Evolutionary conservation across 2,113 vertebrate genomes (phyloP).

Genomic region (Labeo rohita): DNA sequence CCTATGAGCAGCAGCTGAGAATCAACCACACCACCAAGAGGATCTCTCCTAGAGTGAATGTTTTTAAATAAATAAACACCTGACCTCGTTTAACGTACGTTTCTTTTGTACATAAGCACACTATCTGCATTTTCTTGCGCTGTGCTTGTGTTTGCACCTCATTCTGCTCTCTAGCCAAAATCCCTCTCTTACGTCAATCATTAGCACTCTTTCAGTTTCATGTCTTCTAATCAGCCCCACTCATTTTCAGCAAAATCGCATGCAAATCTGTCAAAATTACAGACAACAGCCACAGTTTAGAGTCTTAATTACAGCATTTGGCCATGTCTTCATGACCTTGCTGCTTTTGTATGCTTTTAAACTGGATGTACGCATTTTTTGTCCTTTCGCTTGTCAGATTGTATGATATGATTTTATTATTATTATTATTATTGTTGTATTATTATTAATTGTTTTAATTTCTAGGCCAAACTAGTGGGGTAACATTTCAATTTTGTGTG

Average conservation of each 20-base stretch:
- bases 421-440: neutral
- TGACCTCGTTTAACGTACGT: constrained; percentile 37
- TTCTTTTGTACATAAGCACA: neutral
- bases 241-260: neutral
- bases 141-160: neutral
- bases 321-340: neutral
- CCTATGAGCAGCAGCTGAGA: constrained; percentile 17
- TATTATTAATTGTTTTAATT: neutral
- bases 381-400: neutral
- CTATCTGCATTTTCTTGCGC: neutral
- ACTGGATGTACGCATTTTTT: neutral
- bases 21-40: neutral
- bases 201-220: neutral
- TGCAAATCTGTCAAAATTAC: neutral
- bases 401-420: neutral
- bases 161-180: neutral
- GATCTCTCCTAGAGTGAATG: constrained; percentile 12
- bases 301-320: constrained; percentile 8
- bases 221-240: constrained; percentile 21
- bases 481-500: neutral
- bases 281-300: neutral
- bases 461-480: neutral
- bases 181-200: constrained; percentile 2
- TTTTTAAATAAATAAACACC: constrained; percentile 47
- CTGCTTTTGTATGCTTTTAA: neutral